These are phyloP conservation scores for Resseliella maxima DNA, from an alignment of 2,888 invertebrate genomes.

Conservation along the genomic window DNA sequence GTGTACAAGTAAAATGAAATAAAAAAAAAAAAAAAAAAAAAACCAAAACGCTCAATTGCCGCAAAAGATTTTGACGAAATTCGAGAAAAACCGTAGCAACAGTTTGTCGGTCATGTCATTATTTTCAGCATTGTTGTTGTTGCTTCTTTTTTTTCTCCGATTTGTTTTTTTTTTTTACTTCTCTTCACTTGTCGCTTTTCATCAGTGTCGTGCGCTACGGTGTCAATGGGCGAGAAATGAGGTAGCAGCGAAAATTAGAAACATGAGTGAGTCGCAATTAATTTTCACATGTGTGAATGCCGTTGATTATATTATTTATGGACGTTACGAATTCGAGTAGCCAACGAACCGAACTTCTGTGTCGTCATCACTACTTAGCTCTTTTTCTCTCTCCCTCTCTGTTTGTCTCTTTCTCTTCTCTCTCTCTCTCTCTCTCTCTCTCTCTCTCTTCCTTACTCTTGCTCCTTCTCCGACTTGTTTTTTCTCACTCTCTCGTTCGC, in stretches of 20 bases:
- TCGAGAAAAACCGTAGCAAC: slow-evolving; percentile 26
- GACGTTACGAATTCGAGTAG: slow-evolving; percentile 10
- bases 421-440: no score
- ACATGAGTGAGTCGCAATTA: slow-evolving; percentile 5
- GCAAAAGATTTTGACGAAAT: neutral
- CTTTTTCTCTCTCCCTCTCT: no score
- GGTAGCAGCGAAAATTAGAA: slow-evolving; percentile 17
- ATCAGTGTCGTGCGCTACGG: slow-evolving; percentile 5
- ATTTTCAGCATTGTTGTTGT: neutral
- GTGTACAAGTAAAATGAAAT: neutral
- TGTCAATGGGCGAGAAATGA: slow-evolving; percentile 34
- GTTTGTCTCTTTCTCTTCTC: no score
- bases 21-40: neutral
- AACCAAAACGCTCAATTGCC: neutral
- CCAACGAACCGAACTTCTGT: neutral
- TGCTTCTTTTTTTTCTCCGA: no score
- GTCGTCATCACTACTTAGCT: neutral
- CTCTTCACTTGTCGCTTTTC: neutral
- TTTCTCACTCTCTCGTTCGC: no score
- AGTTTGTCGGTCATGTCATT: slow-evolving; percentile 17
- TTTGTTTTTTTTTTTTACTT: no score
- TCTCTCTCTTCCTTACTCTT: no score
- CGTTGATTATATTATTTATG: slow-evolving; percentile 14
- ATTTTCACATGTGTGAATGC: slow-evolving; percentile 22
- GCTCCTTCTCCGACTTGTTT: no score